Base-by-base conservation (phyloP, 2,113 vertebrate genomes). In the Gambusia holbrooki region DNA sequence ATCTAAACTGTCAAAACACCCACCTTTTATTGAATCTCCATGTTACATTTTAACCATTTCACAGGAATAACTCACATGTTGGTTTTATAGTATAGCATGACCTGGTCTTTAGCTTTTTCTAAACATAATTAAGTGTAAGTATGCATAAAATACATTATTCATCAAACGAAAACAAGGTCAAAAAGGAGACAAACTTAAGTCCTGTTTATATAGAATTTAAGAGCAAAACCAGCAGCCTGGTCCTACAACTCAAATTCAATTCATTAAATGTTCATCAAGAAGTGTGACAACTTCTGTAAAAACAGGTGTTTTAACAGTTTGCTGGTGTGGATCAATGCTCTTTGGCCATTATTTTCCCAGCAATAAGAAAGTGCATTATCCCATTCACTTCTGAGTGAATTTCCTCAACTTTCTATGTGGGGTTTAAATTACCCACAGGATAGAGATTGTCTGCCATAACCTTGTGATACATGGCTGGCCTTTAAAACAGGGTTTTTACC, bases 31-130 rank as follows among this genome's bases (percentile, higher is more conserved):
- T 96, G 91, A 95, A 95, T 92, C 85, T 85, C 92, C 93, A 93
- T 95, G 94, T 96, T 97, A 96, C 96, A 96, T 97, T 95, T 97
- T 96, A 98, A 97, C 95, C 94, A 95, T 96, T 96, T 94, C 91
- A 96, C 95, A 97, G 96, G 96, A 95, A 98, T 97, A 96, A 95
- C 95, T 94, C 95, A 94, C 93, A 93, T 96, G 95, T 94, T 90
- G 90, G 94, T 58, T 25, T 58, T 58, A n/a, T n/a, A 1, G 51
- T 58, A 58, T 58, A 10, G 25, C 25, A n/a, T n/a, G 25, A 9
- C 5, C 51, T 54, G 8, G 25, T 58, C 45, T 48, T 48, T 22
- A 6, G 4, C 17, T 19, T 48, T 48, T 48, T 48, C 45, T 48
- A 19, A 19, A 5, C 45, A 48, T 48, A 17, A 58, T 58, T 58